A percentile compares a stretch with the other conserved stretches of the same genome.
phyloP scores from a whole-genome alignment of 2,888 invertebrate species.

The Dynastes grantii region DNA sequence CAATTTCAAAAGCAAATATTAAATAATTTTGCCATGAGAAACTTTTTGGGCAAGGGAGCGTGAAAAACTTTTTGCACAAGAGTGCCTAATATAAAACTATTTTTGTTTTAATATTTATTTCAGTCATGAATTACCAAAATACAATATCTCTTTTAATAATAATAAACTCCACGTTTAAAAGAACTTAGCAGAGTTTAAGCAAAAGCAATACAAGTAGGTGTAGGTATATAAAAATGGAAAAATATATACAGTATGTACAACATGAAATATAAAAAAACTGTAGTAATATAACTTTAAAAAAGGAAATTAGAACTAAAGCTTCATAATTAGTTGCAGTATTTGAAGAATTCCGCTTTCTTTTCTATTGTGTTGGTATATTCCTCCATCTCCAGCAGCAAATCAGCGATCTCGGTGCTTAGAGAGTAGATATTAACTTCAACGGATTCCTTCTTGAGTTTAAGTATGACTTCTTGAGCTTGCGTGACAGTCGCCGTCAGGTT shows the following conservation, averaged over 20 bases:
- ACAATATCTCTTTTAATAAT: not conserved
- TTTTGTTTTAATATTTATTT: conserved; percentile 20
- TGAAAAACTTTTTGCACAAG: no score
- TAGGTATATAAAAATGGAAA: conserved; percentile 15
- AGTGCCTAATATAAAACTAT: not conserved
- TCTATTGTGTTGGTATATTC: conserved; percentile 76
- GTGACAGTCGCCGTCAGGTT: conserved; percentile 78
- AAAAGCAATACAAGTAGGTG: conserved; percentile 1
- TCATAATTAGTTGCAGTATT: conserved; percentile 60
- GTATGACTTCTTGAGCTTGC: conserved; percentile 65
- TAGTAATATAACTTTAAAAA: not conserved
- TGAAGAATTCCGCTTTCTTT: conserved; percentile 75
- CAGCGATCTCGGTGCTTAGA: conserved; percentile 76
- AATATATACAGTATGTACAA: conserved; percentile 39
- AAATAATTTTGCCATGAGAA: no score
- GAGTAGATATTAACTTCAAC: conserved; percentile 70
- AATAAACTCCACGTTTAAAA: not conserved
- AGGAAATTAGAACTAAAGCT: conserved; percentile 1
- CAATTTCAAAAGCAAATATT: no score
- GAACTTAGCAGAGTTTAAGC: conserved; percentile 5
- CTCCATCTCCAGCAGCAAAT: conserved; percentile 77
- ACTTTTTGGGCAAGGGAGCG: no score
- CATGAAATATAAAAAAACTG: conserved; percentile 20
- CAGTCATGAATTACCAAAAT: conserved; percentile 26
- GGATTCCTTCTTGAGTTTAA: conserved; percentile 62